Evolutionary conservation across 1,140 invertebrate species (phyloP).

Genomic region (Bombyx mori): ASM3026992v2 NC_085130.1:18031501-18032000

Average conservation of each 20-base stretch:
- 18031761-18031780: conserved; percentile 59
- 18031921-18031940: conserved; percentile 6
- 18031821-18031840: conserved; percentile 61
- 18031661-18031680: no score
- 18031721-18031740: no score
- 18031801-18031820: conserved; percentile 57
- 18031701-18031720: no score
- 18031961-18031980: conserved; percentile 19
- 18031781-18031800: conserved; percentile 57
- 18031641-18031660: no score
- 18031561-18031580: no score
- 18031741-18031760: conserved; percentile 19
- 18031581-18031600: no score
- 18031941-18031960: neutral
- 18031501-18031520: no score
- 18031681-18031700: no score
- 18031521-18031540: no score
- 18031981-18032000: conserved; percentile 49
- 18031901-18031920: conserved; percentile 5
- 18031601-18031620: no score
- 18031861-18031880: conserved; percentile 12
- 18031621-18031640: no score
- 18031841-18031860: conserved; percentile 21
- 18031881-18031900: conserved; percentile 17
- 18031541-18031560: no score